Percentiles rank a stretch among this genome's conserved stretches.
Conservation (phyloP, 2,113 vertebrate species). For the Vulpes lagopus region DNA sequence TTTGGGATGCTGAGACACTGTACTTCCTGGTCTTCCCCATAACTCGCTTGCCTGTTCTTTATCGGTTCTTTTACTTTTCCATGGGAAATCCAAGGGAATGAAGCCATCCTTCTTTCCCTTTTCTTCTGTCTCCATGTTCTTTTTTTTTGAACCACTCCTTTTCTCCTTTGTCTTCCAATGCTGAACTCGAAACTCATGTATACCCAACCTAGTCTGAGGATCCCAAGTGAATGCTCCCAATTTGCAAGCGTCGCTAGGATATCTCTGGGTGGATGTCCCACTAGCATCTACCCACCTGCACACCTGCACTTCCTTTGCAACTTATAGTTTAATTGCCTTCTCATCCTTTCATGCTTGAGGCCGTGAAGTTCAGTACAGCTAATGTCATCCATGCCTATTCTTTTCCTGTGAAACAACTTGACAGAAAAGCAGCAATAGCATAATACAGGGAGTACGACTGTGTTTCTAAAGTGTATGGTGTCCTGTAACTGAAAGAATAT, state of each 20-base stretch:
- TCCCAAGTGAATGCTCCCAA: neutral
- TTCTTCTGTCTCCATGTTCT: neutral
- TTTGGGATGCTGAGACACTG: neutral
- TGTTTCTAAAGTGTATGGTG: neutral
- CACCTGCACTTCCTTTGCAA: neutral
- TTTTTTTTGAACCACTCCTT: neutral
- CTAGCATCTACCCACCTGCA: accelerated
- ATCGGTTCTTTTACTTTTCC: neutral
- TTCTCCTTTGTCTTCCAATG: neutral
- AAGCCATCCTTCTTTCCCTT: neutral
- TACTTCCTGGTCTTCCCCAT: neutral
- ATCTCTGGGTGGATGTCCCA: too few relatives aligned
- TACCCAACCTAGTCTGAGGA: neutral
- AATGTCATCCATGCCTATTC: neutral
- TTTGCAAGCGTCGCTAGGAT: neutral
- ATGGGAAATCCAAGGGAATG: too few relatives aligned
- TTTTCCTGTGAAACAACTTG: neutral
- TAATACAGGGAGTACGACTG: neutral
- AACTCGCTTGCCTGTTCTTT: neutral
- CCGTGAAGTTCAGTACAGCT: neutral
- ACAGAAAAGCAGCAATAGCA: neutral
- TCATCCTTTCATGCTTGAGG: neutral
- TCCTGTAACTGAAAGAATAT: neutral
- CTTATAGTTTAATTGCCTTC: neutral
- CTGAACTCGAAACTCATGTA: neutral